Conservation (phyloP, 2,113 vertebrate genomes). For the Emberiza fucata region DNA sequence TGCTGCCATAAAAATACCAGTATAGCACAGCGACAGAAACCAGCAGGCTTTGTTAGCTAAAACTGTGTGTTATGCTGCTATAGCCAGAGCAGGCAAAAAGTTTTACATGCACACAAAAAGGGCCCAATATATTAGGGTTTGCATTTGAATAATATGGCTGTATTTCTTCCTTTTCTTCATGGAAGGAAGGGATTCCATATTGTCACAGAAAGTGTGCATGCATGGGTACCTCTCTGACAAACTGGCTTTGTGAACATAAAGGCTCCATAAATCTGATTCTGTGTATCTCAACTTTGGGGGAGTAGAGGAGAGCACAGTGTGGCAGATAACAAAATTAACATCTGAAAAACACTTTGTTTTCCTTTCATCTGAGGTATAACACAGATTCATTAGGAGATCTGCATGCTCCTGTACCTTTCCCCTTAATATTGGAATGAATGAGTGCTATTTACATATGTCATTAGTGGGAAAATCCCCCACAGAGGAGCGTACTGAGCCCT, state of each 20-base stretch:
- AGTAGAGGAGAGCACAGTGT: neutral
- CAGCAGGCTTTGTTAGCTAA: neutral
- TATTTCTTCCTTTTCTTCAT: constrained; percentile 43
- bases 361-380: constrained; percentile 54
- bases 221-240: constrained; percentile 44
- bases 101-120: constrained; percentile 6
- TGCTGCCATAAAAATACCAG: neutral
- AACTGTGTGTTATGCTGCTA: neutral
- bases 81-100: neutral
- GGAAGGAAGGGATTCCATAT: constrained; percentile 19
- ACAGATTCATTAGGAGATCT: constrained; percentile 54
- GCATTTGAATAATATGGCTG: constrained; percentile 29
- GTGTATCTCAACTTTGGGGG: constrained; percentile 1
- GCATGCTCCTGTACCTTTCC: constrained; percentile 55
- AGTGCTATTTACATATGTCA: constrained; percentile 63
- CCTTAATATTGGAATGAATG: constrained; percentile 57
- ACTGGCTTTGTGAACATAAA: constrained; percentile 11
- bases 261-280: constrained; percentile 48
- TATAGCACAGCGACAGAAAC: neutral
- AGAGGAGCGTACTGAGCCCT: constrained; percentile 45
- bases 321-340: constrained; percentile 50
- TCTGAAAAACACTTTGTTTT: constrained; percentile 58
- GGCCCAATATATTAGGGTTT: neutral
- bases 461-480: constrained; percentile 63
- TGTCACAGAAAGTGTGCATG: neutral